Base-by-base conservation (phyloP, 2,113 vertebrate species). In the Zosterops borbonicus region DNA sequence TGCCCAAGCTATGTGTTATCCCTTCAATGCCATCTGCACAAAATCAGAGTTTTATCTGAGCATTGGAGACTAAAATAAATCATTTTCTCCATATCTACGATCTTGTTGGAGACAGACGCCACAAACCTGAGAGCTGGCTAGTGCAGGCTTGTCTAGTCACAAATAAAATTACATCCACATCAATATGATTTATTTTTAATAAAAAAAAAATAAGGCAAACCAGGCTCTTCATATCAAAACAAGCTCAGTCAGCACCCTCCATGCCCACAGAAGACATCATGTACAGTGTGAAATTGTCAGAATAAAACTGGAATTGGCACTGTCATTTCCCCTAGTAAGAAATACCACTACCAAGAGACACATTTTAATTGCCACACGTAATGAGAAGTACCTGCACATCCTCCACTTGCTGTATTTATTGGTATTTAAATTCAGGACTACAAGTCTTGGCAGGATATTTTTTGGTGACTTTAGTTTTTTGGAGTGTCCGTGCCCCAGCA, bases 81-180 rank as follows among this genome's bases (percentile, higher is more conserved):
- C 18, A 95, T 97, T 92, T 92, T 74, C 86, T 95, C 87, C 4
- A 0, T 91, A 94, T 92, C 94, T 90, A 75, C 58, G 64, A 95
- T 97, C 90, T 74, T 68, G 76, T 44, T 8, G 3, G 90, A 97
- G 92, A 93, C 94, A 94, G 93, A 95, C 37, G 27, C 92, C 90
- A 93, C 95, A 94, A 87, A 94, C 87, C 81, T 12, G 39, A 93
- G 83, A 78, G 90, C 85, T 94, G 90, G 73, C 94, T 79, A 91
- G 95, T 87, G 83, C 92, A 87, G 90, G 83, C 95, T 94, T 93
- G 95, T 90, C 90, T 94, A 67, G 80, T 81, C 89, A 67, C 90
- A 93, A 96, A 97, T 86, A 78, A 87, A 80, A 97, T 86, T 70
- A 70, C 35, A 92, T 52, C 79, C 5, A 7, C 92, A 90, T 75